Evolutionary conservation across 2,888 invertebrate species (phyloP), one percentile per base, ranked within the genome.

Genomic region (Geophilus truncorum): DNA sequence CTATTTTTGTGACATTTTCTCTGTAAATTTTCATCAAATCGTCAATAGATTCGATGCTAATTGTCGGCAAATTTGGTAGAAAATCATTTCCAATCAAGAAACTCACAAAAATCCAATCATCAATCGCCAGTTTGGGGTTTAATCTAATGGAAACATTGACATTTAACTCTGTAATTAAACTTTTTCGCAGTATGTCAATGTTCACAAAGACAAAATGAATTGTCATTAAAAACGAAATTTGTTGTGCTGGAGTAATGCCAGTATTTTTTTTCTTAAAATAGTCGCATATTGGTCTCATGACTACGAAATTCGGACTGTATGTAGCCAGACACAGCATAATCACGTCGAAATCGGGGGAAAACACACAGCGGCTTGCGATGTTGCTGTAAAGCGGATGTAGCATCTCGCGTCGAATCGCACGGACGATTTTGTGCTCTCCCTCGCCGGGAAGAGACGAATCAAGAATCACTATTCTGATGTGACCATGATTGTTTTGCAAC

Each of bases 391-490:
- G 92, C 0, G 93, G 91, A 86, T 93, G 92, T 0, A 95, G 91
- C 84, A 95, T 93, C 85, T 95, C 90, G 81, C 86, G 87, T 1
- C 98, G 90, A 84, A 99, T 98, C 86, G 96, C 98, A 87, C 98
- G 98, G 98, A 98, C 98, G 82, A 98, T 96, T 88, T 98, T 98
- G 86, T 97, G 97, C 87, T 98, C 97, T 0, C 97, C 98, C 89
- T 98, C 98, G 0, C 98, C 98, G 0, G 98, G 97, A n/a, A n/a
- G n/a, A n/a, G n/a, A n/a, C n/a, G n/a, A n/a, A n/a, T n/a, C n/a
- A n/a, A n/a, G n/a, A n/a, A n/a, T n/a, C n/a, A n/a, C n/a, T n/a
- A n/a, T n/a, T n/a, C n/a, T n/a, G n/a, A n/a, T n/a, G n/a, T n/a
- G n/a, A n/a, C n/a, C n/a, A n/a, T n/a, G n/a, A n/a, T n/a, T n/a